Evolutionary conservation across 2,797 vertebrate species (phyloP), one percentile per base, ranked within the genome.

Genomic region (Lithobates pipiens): DNA sequence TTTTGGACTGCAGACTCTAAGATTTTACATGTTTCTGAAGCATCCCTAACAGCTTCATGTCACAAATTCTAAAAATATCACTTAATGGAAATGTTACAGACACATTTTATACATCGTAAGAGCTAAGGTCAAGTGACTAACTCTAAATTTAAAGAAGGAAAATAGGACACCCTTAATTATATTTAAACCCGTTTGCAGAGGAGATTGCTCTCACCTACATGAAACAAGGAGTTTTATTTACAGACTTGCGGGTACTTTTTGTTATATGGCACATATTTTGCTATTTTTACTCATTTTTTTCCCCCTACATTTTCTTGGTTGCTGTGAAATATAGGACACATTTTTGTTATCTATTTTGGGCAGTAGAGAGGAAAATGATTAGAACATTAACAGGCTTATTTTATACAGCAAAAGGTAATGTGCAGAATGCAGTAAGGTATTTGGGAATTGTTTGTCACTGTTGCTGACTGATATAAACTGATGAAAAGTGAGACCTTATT

Each of bases 11-110:
- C 29, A 54, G 13, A 76, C n/a, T 61, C 34, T 39, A 32, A 69
- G 29, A 57, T 74, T 29, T 32, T 46, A 25, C 29, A 63, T 65
- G 69, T 54, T 75, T 85, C 69, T 74, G 79, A 85, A 85, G 79
- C 42, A 85, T 74, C 74, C 32, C 25, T 85, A 67, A 54, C 69
- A 67, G 57, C 77, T 54, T 34, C 25, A 46, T 80, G 61, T 85
- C 54, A 80, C 39, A 39, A 80, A 74, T 74, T 21, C 54, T 79
- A 80, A 85, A 77, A 80, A 80, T 85, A 80, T 69, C 71, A 68
- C 70, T 44, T 85, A 80, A 85, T 80, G 77, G 39, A 73, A 73
- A 78, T 78, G 21, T 72, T 65, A 71, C 76, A 85, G 54, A 50
- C 54, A 67, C 69, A 42, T 65, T 78, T 85, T 34, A 71, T 76